Evolutionary conservation across 2,888 invertebrate genomes (phyloP).

Genomic region (Coenonympha arcania): DNA sequence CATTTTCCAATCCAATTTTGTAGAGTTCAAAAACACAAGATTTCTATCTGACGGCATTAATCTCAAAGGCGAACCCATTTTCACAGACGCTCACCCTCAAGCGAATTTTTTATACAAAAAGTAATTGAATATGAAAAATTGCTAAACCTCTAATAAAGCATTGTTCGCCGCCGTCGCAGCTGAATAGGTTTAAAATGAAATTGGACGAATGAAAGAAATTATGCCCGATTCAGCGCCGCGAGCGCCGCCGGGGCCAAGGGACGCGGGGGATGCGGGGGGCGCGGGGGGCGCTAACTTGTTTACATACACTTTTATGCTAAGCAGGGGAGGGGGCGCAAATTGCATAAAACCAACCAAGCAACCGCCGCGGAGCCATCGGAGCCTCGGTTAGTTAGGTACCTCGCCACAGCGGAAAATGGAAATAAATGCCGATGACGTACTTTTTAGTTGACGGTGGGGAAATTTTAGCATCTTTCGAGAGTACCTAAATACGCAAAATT

Average conservation of each 20-base stretch:
- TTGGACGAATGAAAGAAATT: slow-evolving; percentile 32
- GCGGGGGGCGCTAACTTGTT: slow-evolving; percentile 9
- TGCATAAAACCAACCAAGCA: slow-evolving; percentile 12
- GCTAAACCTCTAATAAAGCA: slow-evolving; percentile 33
- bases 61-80: neutral
- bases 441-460: no score
- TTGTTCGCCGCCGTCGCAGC: slow-evolving; percentile 26
- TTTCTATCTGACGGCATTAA: no score
- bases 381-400: neutral
- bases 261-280: no score
- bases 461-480: no score
- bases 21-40: neutral
- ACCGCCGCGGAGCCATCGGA: neutral
- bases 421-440: no score
- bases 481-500: no score
- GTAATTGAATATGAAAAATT: slow-evolving; percentile 31
- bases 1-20: no score
- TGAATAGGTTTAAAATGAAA: slow-evolving; percentile 32
- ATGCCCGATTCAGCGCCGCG: slow-evolving; percentile 28
- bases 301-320: slow-evolving; percentile 18
- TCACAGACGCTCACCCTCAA: neutral
- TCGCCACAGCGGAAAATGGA: neutral
- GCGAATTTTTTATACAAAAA: slow-evolving; percentile 6
- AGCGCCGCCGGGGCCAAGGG: no score
- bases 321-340: slow-evolving; percentile 12